Base-by-base conservation (phyloP, 2,797 vertebrate genomes). In the Spinus olivaceus region DNA sequence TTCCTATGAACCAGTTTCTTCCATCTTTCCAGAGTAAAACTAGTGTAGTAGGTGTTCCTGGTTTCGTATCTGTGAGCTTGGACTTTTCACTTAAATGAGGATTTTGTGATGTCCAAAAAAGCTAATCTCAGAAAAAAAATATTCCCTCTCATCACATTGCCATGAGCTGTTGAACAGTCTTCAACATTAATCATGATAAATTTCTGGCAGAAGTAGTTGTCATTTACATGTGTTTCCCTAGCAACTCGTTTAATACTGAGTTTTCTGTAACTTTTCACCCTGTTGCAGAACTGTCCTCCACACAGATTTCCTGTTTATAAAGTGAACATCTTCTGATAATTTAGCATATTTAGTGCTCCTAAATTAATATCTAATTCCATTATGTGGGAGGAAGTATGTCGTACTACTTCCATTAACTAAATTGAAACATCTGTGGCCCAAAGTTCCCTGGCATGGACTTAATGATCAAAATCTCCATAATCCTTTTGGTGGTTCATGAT, bases 391-490 rank as follows among this genome's bases (percentile, higher is more conserved):
- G 86, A 93, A 88, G 39, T 90, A 42, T 92, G 66, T 93, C 83
- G 86, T 77, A 30, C 21, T 70, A 63, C 61, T 87, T 94, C 70
- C 44, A 86, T 80, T 90, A 94, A 81, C 50, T 86, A 88, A 91
- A 83, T 46, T 64, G 57, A 88, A 92, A 83, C 87, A 74, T 92
- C 49, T 91, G 61, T 86, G n/a, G 17, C 47, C 47, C 61, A 57
- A 78, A 88, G 14, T 57, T 84, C 24, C 15, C 63, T 74, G 63
- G 35, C 30, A 63, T 50, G 8, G 54, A 57, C 19, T 73, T 60
- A 49, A 53, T 80, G 67, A 88, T 90, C 72, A 66, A 85, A 84
- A 85, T 80, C 21, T 71, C 65, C 37, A 46, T 73, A 60, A 53
- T 83, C 42, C 61, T 83, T 77, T 46, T 32, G 27, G 8, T 72